Conservation (phyloP, 2,888 invertebrate genomes). For the Leucoma salicis region DNA sequence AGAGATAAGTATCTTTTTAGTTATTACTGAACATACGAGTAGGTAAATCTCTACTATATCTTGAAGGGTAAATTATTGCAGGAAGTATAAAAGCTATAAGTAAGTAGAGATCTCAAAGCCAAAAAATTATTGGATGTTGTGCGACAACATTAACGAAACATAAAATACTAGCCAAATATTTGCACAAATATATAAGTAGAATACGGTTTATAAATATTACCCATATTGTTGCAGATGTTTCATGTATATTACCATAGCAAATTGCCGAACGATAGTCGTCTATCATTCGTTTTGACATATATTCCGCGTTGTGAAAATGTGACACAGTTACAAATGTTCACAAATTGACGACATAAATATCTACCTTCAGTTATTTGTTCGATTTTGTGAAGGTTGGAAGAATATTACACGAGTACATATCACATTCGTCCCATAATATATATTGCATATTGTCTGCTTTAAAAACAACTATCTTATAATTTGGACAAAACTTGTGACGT, state of each 20-base stretch:
- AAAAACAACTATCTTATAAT: background rate
- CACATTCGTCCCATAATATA: background rate
- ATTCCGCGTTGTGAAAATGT: slow-evolving; percentile 19
- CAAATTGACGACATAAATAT: background rate
- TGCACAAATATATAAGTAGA: background rate
- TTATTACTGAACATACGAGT: no score
- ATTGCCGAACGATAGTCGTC: slow-evolving; percentile 2
- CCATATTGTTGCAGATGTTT: background rate
- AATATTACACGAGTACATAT: background rate
- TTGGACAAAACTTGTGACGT: background rate
- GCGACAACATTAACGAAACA: background rate
- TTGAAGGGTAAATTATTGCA: no score
- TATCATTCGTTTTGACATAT: slow-evolving; percentile 2
- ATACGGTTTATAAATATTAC: background rate
- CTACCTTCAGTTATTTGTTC: background rate
- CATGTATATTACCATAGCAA: background rate
- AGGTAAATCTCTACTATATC: no score
- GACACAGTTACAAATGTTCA: slow-evolving; percentile 8
- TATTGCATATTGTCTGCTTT: background rate
- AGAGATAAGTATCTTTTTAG: no score
- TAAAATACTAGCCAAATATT: background rate
- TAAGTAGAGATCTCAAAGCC: no score
- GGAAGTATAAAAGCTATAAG: no score
- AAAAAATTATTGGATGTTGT: background rate
- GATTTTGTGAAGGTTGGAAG: slow-evolving; percentile 7